Conservation (phyloP, 2,113 vertebrate species). For the Microtus oregoni region DNA sequence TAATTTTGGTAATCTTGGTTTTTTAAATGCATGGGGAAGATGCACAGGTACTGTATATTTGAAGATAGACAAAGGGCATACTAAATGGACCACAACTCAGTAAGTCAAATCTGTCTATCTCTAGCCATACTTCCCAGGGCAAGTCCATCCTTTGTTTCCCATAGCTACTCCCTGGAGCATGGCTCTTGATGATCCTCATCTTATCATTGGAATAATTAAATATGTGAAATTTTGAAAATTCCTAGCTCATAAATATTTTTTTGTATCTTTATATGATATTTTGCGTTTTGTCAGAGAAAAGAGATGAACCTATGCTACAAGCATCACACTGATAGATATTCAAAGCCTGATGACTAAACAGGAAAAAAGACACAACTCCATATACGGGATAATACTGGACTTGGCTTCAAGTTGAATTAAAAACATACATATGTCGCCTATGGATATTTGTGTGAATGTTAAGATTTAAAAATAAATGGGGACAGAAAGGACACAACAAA, state of each 20-base stretch:
- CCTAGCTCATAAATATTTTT: not conserved
- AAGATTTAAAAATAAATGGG: conserved; percentile 28
- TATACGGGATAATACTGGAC: not conserved
- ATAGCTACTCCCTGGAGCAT: not conserved
- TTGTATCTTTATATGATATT: not conserved
- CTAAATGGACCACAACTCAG: not conserved
- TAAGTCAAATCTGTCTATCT: not conserved
- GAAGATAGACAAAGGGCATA: not conserved
- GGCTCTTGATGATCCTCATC: not conserved
- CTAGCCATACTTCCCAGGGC: not conserved
- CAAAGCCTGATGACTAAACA: not conserved
- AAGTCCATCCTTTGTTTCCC: not conserved
- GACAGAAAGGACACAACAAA: not conserved
- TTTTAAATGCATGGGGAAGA: not conserved
- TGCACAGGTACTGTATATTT: accelerated
- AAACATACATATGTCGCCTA: not conserved
- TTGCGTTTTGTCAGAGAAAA: not conserved
- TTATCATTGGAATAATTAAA: not conserved
- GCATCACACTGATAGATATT: not conserved
- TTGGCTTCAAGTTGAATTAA: not conserved
- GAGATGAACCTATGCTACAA: not conserved
- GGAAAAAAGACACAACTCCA: not conserved
- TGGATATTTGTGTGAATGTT: not conserved
- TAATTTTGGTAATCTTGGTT: not conserved
- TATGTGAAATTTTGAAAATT: conserved; percentile 11